Evolutionary conservation across 2,113 vertebrate species (phyloP).

Genomic region (Sterna hirundo): DNA sequence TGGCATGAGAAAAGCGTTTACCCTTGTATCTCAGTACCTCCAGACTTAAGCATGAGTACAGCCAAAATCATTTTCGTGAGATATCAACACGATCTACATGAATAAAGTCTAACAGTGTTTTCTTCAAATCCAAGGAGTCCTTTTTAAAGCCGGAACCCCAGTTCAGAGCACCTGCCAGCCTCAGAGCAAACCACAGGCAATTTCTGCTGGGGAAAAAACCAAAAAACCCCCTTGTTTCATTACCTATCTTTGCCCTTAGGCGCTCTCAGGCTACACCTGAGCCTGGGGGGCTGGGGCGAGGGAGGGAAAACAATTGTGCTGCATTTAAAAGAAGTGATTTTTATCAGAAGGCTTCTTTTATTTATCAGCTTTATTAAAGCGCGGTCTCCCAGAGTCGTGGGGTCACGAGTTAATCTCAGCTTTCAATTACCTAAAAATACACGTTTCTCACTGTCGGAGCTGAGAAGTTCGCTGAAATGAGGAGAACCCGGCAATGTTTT

Average conservation of each 20-base stretch:
- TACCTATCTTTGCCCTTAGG: neutral
- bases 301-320: neutral
- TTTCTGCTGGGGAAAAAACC: neutral
- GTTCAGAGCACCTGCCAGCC: slow-evolving; percentile 21
- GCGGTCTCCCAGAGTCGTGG: neutral
- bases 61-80: neutral
- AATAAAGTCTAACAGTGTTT: neutral
- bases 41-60: neutral
- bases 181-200: slow-evolving; percentile 18
- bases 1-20: neutral
- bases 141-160: neutral
- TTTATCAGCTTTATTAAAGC: slow-evolving; percentile 39
- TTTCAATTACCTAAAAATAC: neutral
- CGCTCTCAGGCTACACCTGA: neutral
- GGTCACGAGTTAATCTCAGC: slow-evolving; percentile 13
- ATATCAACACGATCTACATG: slow-evolving; percentile 2
- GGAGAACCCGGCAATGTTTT: neutral
- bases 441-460: neutral
- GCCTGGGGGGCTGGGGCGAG: neutral
- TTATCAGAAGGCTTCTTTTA: slow-evolving; percentile 25
- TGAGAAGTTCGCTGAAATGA: neutral
- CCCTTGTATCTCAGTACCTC: neutral
- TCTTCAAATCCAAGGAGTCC: neutral
- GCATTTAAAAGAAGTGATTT: neutral
- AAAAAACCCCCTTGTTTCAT: neutral